phyloP scores from a whole-genome alignment of 2,113 vertebrate genomes.

The Cololabis saira region DNA sequence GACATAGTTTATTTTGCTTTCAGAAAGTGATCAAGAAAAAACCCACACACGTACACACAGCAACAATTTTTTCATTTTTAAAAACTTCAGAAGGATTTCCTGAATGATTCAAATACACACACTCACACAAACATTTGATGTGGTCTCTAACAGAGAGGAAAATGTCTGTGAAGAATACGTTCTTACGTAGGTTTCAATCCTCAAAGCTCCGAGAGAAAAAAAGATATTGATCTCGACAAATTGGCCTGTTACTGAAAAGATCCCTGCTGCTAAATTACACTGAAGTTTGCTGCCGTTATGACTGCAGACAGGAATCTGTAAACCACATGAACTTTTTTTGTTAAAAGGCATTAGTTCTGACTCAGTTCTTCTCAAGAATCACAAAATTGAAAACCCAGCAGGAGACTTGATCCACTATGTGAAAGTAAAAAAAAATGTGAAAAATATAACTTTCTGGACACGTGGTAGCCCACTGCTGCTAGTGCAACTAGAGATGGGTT shows the following conservation, averaged over 20 bases:
- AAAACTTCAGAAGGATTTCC: constrained; percentile 38
- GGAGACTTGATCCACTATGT: not conserved
- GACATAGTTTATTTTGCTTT: constrained; percentile 36
- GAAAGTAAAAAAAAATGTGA: not conserved
- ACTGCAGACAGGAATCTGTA: constrained; percentile 20
- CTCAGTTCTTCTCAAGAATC: not conserved
- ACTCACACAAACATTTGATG: constrained; percentile 17
- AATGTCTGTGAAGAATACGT: constrained; percentile 14
- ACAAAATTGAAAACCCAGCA: not conserved
- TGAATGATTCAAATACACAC: not conserved
- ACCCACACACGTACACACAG: no score
- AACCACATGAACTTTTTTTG: not conserved
- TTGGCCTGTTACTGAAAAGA: constrained; percentile 38
- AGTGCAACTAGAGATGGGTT: no score
- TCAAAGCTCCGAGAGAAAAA: constrained; percentile 6
- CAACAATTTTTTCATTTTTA: constrained; percentile 23
- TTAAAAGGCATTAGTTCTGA: not conserved
- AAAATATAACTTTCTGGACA: not conserved
- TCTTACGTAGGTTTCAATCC: constrained; percentile 38
- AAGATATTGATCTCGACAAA: constrained; percentile 46
- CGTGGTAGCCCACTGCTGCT: no score
- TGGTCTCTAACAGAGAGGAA: constrained; percentile 17
- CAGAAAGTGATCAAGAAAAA: constrained; percentile 10
- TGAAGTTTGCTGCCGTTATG: constrained; percentile 7
- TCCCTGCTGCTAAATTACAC: constrained; percentile 32